phyloP scores from a whole-genome alignment of 2,888 invertebrate genomes.

The Drosophila basisetae region DNA sequence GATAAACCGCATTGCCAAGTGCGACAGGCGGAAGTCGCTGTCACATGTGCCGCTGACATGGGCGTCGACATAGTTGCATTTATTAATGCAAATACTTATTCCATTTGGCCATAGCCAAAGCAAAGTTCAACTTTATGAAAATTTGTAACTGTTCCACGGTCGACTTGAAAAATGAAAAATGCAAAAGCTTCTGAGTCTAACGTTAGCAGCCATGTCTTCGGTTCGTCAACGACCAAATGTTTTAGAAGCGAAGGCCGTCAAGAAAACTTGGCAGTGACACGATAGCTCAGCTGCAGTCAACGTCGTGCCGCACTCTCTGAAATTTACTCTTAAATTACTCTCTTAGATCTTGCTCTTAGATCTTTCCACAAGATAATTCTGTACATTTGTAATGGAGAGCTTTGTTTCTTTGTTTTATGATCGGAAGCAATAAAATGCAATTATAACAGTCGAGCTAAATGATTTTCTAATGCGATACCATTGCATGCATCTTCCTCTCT shows the following conservation, averaged over 20 bases:
- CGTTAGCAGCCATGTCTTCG: slow-evolving; percentile 35
- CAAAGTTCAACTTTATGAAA: slow-evolving; percentile 65
- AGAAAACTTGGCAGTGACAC: slow-evolving; percentile 11
- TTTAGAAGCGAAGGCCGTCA: slow-evolving; percentile 44
- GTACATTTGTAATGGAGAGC: slow-evolving; percentile 10
- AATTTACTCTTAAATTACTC: slow-evolving; percentile 15
- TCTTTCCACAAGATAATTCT: slow-evolving; percentile 41
- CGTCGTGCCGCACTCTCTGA: slow-evolving; percentile 8
- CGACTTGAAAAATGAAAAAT: slow-evolving; percentile 39
- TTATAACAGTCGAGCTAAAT: slow-evolving; percentile 54
- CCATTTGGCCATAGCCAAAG: slow-evolving; percentile 27
- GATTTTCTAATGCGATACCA: slow-evolving; percentile 61
- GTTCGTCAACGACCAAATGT: slow-evolving; percentile 51
- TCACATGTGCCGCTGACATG: slow-evolving; percentile 66
- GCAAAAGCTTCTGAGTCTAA: slow-evolving; percentile 29
- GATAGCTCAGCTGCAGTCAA: slow-evolving; percentile 4
- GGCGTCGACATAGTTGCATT: slow-evolving; percentile 78
- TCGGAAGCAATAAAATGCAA: slow-evolving; percentile 72
- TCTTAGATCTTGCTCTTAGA: slow-evolving; percentile 36
- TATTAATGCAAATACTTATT: slow-evolving; percentile 75
- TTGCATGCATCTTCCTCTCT: slow-evolving; percentile 40
- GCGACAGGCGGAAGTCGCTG: slow-evolving; percentile 66
- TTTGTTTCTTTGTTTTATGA: slow-evolving; percentile 22
- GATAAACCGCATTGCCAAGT: slow-evolving; percentile 37
- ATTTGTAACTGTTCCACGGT: slow-evolving; percentile 66